Evolutionary conservation across 1,140 invertebrate genomes (phyloP).

Genomic region (Drosophila willistoni): DNA sequence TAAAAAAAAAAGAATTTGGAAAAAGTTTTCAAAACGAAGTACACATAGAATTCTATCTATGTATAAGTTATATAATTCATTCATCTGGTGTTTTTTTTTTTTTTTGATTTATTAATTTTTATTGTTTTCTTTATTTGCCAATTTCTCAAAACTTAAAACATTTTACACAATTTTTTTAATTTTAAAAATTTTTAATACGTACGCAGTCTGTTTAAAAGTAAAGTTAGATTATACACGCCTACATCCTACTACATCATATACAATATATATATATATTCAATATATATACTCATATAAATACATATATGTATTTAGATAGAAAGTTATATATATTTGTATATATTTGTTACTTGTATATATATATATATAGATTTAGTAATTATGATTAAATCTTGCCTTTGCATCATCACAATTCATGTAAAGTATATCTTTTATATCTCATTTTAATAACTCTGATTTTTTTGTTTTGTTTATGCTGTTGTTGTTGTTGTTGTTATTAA

Average conservation of each 20-base stretch:
- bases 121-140: slow-evolving; percentile 81
- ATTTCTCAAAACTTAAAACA: slow-evolving; percentile 82
- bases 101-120: slow-evolving; percentile 81
- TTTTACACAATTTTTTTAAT: slow-evolving; percentile 76
- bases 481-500: slow-evolving; percentile 51
- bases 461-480: slow-evolving; percentile 47
- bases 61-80: slow-evolving; percentile 40
- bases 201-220: slow-evolving; percentile 82
- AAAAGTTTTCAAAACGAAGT: slow-evolving; percentile 35
- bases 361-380: slow-evolving; percentile 78
- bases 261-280: slow-evolving; percentile 68
- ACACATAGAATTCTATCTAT: neutral
- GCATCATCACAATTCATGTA: slow-evolving; percentile 82
- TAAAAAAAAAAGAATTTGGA: slow-evolving; percentile 55
- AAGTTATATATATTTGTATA: slow-evolving; percentile 55
- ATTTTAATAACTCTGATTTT: slow-evolving; percentile 69
- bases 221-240: slow-evolving; percentile 80
- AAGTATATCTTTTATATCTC: slow-evolving; percentile 54
- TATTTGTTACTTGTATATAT: slow-evolving; percentile 37
- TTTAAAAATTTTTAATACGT: slow-evolving; percentile 81
- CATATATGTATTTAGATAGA: no score
- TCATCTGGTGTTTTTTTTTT: slow-evolving; percentile 30
- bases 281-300: slow-evolving; percentile 33
- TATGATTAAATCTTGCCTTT: slow-evolving; percentile 82
- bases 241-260: slow-evolving; percentile 65